These are phyloP conservation scores for Phortica magna DNA, from an alignment of 2,888 invertebrate species.

Conservation along the genomic window DNA sequence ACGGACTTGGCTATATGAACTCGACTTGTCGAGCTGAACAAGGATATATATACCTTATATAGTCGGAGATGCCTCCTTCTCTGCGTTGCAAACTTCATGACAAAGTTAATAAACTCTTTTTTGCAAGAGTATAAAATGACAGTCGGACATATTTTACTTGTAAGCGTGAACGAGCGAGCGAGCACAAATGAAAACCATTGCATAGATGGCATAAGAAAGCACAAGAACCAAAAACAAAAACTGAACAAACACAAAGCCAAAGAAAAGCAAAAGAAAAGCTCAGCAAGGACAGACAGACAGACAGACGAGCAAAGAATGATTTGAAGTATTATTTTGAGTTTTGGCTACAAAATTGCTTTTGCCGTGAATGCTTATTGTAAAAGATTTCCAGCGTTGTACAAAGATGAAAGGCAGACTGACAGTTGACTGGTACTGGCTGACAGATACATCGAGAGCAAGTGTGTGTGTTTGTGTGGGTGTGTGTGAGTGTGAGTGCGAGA, in stretches of 20 bases:
- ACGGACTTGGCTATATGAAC: too few species aligned
- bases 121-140: too few species aligned
- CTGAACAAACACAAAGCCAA: conserved; percentile 27
- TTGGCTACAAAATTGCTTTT: conserved; percentile 56
- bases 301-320: conserved; percentile 66
- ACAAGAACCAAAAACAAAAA: conserved; percentile 21
- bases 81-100: too few species aligned
- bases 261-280: conserved; percentile 36
- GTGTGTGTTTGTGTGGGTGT: not conserved
- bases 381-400: conserved; percentile 54
- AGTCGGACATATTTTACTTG: not conserved
- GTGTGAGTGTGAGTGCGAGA: not conserved
- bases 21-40: too few species aligned
- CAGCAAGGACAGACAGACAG: conserved; percentile 51
- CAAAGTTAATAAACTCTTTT: too few species aligned
- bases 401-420: conserved; percentile 29
- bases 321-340: conserved; percentile 64
- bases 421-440: not conserved
- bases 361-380: conserved; percentile 53
- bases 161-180: not conserved
- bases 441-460: not conserved
- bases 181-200: not conserved
- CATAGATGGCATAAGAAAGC: not conserved
- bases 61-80: too few species aligned
- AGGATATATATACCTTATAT: too few species aligned